These are phyloP conservation scores for Corythaeola cristata DNA, from an alignment of 2,113 vertebrate species.

Conservation along the genomic window DNA sequence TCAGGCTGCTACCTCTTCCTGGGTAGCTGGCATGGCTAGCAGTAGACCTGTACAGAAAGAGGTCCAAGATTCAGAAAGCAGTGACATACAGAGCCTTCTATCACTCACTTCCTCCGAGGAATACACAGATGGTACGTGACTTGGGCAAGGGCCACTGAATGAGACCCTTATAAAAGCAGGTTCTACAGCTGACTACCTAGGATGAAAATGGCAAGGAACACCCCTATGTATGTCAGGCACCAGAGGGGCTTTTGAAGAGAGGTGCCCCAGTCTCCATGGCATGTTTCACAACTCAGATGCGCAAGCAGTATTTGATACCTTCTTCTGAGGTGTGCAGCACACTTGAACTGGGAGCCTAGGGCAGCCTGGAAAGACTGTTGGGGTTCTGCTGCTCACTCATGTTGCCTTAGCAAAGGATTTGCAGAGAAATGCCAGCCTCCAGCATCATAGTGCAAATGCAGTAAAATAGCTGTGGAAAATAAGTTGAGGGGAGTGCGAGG, in stretches of 20 bases:
- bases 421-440: background rate
- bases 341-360: background rate
- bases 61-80: constrained; percentile 88
- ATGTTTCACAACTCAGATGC: background rate
- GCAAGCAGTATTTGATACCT: background rate
- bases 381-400: background rate
- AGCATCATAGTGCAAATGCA: background rate
- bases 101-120: constrained; percentile 91
- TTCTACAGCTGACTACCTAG: background rate
- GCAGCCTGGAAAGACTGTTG: background rate
- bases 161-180: background rate
- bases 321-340: fast-evolving
- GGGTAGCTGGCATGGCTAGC: constrained; percentile 84
- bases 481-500: background rate
- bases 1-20: constrained; percentile 83
- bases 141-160: background rate
- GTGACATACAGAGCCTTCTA: constrained; percentile 95
- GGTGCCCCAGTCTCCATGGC: background rate
- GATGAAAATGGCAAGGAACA: background rate
- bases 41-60: constrained; percentile 76
- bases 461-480: background rate
- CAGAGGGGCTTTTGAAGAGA: background rate
- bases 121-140: constrained; percentile 89
- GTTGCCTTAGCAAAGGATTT: background rate
- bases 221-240: background rate